phyloP scores from a whole-genome alignment of 2,888 invertebrate genomes.

The Xestoiulus laeticollis region DNA sequence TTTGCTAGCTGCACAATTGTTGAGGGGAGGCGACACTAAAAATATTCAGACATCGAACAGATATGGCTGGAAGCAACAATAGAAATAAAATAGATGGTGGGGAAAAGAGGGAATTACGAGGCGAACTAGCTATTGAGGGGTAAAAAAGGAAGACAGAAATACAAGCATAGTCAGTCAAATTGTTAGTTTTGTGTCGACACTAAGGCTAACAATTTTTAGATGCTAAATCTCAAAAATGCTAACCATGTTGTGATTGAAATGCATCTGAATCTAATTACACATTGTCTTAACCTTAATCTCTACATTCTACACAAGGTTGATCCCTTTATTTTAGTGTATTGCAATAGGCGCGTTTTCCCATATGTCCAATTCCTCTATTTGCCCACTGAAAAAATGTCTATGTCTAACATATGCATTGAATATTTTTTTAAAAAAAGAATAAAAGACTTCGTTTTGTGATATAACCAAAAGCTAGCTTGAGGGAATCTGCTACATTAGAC shows the following conservation, averaged over 20 bases:
- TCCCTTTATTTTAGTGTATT: not conserved
- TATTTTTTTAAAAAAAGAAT: not conserved
- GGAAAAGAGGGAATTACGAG: not conserved
- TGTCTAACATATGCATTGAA: not conserved
- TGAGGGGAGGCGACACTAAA: not conserved
- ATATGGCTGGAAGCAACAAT: not conserved
- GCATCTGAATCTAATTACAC: not conserved
- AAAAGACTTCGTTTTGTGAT: not conserved
- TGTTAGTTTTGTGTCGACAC: not conserved
- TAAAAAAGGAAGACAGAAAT: not conserved
- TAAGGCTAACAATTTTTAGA: not conserved
- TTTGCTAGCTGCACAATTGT: not conserved
- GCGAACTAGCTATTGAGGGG: not conserved
- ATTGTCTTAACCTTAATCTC: not conserved
- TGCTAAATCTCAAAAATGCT: not conserved
- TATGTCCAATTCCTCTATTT: not conserved
- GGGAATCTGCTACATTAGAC: not conserved
- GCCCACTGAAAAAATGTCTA: not conserved
- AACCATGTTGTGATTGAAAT: not conserved
- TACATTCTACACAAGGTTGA: not conserved
- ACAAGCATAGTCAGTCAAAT: not conserved
- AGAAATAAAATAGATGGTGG: not conserved
- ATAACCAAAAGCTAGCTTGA: not conserved
- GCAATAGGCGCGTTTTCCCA: not conserved
- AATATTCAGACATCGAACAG: not conserved